Conservation (phyloP, 2,113 vertebrate species). For the Neogobius melanostomus region DNA sequence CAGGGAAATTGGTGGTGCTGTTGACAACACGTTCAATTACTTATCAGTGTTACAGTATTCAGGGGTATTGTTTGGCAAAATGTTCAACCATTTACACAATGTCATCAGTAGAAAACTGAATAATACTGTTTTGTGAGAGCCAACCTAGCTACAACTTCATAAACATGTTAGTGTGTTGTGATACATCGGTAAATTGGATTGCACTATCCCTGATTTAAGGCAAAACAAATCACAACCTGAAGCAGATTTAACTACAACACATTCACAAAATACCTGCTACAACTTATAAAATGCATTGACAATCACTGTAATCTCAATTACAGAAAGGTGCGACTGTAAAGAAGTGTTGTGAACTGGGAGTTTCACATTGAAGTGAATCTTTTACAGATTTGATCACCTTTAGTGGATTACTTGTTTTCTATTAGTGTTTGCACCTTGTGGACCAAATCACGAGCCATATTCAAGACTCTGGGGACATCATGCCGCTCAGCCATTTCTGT, state of each 20-base stretch:
- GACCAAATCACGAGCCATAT: slow-evolving; percentile 91
- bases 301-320: slow-evolving; percentile 50
- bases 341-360: not conserved
- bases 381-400: slow-evolving; percentile 10
- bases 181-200: slow-evolving; percentile 48
- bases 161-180: not conserved
- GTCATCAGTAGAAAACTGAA: slow-evolving; percentile 25
- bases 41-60: slow-evolving; percentile 16
- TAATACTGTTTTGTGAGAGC: slow-evolving; percentile 23
- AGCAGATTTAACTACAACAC: slow-evolving; percentile 65
- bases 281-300: slow-evolving; percentile 49
- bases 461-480: slow-evolving; percentile 87
- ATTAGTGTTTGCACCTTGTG: slow-evolving; percentile 97
- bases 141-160: slow-evolving; percentile 13
- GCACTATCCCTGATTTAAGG: slow-evolving; percentile 75
- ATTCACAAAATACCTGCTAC: slow-evolving; percentile 69
- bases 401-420: slow-evolving; percentile 89
- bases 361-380: slow-evolving; percentile 18
- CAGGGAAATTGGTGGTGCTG: not conserved
- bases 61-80: slow-evolving; percentile 30
- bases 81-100: slow-evolving; percentile 37
- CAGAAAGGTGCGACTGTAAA: slow-evolving; percentile 51
- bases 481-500: slow-evolving; percentile 95
- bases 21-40: slow-evolving; percentile 6
- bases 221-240: slow-evolving; percentile 74